These are phyloP conservation scores for Heliconius ismenius DNA, from an alignment of 2,888 invertebrate species.

Conservation along the genomic window DNA sequence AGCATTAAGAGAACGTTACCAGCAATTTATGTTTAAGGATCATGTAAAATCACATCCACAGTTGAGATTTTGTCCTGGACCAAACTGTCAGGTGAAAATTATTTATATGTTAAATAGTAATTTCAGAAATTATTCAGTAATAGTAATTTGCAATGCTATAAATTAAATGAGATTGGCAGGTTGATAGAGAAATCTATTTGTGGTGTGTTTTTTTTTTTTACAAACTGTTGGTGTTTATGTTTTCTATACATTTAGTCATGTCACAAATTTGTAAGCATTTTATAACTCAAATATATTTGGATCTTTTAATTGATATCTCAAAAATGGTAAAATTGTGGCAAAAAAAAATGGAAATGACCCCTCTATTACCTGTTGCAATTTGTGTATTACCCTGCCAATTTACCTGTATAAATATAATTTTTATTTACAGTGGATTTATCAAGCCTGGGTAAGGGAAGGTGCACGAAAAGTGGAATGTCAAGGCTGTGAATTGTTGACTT, in stretches of 20 bases:
- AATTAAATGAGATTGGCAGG: background rate
- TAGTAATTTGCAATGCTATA: background rate
- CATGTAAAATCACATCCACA: constrained; percentile 96
- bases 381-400: background rate
- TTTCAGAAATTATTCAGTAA: background rate
- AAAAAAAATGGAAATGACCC: background rate
- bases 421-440: constrained; percentile 85
- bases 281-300: no score
- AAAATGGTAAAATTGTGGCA: no score
- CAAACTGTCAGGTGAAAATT: constrained; percentile 90
- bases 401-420: background rate
- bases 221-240: background rate
- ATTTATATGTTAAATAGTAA: background rate
- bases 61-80: constrained; percentile 96
- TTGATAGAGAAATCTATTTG: background rate
- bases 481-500: constrained; percentile 94
- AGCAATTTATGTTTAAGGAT: constrained; percentile 97
- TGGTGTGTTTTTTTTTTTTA: background rate
- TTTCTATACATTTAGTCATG: background rate
- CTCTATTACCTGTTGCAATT: background rate
- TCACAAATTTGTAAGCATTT: background rate
- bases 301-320: no score
- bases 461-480: constrained; percentile 90
- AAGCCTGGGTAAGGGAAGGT: constrained; percentile 91
- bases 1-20: constrained; percentile 93